Evolutionary conservation across 2,113 vertebrate species (phyloP).

Genomic region (Mobula hypostoma): DNA sequence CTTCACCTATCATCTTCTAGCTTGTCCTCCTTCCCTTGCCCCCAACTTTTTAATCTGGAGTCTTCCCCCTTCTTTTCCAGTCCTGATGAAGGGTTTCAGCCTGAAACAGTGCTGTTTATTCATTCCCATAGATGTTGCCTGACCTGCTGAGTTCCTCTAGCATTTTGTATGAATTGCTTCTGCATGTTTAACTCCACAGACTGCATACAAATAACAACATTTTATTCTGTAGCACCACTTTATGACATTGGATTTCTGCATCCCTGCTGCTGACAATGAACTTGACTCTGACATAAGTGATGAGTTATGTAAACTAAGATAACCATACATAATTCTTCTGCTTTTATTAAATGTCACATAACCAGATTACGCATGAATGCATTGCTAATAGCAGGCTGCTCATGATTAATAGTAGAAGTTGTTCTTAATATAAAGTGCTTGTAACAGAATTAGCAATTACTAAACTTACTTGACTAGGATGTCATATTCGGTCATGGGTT

Average conservation of each 20-base stretch:
- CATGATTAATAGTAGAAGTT: neutral
- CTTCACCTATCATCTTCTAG: too few relatives aligned
- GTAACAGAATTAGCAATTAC: neutral
- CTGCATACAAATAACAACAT: neutral
- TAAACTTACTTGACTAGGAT: neutral
- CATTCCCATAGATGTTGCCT: too few relatives aligned
- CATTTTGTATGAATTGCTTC: neutral
- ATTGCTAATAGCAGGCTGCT: neutral
- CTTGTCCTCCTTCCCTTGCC: too few relatives aligned
- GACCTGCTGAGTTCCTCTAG: too few relatives aligned
- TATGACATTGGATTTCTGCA: neutral
- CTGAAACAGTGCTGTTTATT: too few relatives aligned
- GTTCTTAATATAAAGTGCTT: neutral
- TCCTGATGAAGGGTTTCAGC: too few relatives aligned
- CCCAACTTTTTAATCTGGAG: too few relatives aligned
- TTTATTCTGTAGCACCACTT: neutral
- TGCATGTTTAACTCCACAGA: neutral
- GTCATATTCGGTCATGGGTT: neutral
- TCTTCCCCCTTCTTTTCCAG: too few relatives aligned
- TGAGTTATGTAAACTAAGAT: conserved; percentile 21
- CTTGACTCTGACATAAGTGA: neutral
- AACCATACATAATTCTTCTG: neutral
- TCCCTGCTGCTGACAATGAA: neutral
- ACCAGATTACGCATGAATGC: neutral
- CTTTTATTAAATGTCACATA: conserved; percentile 19